Evolutionary conservation across 2,888 invertebrate species (phyloP).

Genomic region (Campaea margaritaria): DNA sequence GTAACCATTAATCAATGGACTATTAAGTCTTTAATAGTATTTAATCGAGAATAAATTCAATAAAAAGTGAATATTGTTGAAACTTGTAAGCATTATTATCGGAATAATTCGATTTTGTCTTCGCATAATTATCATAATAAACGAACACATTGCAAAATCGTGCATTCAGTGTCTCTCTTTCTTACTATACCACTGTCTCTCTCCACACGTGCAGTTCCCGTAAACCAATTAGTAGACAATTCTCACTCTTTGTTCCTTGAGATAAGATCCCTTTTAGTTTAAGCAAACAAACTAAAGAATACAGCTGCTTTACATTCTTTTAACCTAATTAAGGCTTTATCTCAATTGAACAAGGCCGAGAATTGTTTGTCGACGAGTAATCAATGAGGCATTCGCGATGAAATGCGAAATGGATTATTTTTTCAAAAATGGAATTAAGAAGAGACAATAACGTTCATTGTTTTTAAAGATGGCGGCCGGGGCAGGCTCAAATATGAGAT

Average conservation of each 20-base stretch:
- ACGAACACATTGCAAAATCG: constrained; percentile 71
- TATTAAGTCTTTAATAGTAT: constrained; percentile 20
- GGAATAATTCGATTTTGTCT: constrained; percentile 69
- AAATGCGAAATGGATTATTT: constrained; percentile 84
- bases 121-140: constrained; percentile 76
- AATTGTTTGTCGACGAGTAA: constrained; percentile 50
- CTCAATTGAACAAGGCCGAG: constrained; percentile 46
- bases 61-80: constrained; percentile 22
- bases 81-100: constrained; percentile 29
- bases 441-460: constrained; percentile 85
- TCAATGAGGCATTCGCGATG: constrained; percentile 78
- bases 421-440: constrained; percentile 85
- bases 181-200: constrained; percentile 58
- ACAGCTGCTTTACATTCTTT: constrained; percentile 63
- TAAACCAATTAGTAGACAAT: constrained; percentile 73
- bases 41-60: constrained; percentile 22
- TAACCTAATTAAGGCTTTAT: constrained; percentile 55
- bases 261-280: constrained; percentile 68
- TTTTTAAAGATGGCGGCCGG: constrained; percentile 82
- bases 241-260: constrained; percentile 56
- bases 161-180: constrained; percentile 64
- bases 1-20: constrained; percentile 15
- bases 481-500: constrained; percentile 75
- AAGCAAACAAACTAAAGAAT: constrained; percentile 59
- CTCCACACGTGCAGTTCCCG: constrained; percentile 69